Percentiles rank a stretch among this genome's conserved stretches.
Evolutionary conservation across 35 echinoderm and acorn worm genomes (phyloP).

Genomic region (Lytechinus pictus): DNA sequence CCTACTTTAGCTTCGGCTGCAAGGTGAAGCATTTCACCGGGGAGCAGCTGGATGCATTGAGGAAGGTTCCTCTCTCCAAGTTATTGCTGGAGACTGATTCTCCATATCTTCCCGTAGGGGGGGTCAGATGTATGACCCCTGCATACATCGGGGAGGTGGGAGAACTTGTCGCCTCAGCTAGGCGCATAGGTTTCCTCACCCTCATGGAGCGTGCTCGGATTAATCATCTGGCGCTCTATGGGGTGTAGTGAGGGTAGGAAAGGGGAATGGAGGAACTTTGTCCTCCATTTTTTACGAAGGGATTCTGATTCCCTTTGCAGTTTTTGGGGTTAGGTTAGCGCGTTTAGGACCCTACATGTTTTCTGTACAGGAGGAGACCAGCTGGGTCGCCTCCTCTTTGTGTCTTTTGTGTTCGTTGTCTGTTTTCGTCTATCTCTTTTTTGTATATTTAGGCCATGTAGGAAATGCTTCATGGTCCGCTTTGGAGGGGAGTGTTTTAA

Average conservation of each 20-base stretch:
- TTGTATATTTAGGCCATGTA: not conserved
- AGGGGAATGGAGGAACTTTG: too few relatives aligned
- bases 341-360: not conserved
- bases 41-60: not conserved
- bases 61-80: not conserved
- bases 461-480: not conserved
- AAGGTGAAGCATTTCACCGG: not conserved
- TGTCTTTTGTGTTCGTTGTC: not conserved
- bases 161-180: not conserved
- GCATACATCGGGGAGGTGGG: not conserved
- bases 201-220: not conserved
- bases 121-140: not conserved
- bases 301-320: not conserved
- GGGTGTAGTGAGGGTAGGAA: not conserved
- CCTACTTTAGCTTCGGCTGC: not conserved
- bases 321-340: not conserved
- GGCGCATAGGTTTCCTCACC: not conserved
- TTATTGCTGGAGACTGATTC: not conserved
- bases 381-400: not conserved
- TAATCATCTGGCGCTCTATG: not conserved
- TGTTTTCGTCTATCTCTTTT: not conserved
- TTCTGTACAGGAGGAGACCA: not conserved
- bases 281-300: too few relatives aligned
- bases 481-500: not conserved
- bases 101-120: not conserved